phyloP scores from a whole-genome alignment of 2,888 invertebrate genomes.

The Branchinecta sandiegonensis region DNA sequence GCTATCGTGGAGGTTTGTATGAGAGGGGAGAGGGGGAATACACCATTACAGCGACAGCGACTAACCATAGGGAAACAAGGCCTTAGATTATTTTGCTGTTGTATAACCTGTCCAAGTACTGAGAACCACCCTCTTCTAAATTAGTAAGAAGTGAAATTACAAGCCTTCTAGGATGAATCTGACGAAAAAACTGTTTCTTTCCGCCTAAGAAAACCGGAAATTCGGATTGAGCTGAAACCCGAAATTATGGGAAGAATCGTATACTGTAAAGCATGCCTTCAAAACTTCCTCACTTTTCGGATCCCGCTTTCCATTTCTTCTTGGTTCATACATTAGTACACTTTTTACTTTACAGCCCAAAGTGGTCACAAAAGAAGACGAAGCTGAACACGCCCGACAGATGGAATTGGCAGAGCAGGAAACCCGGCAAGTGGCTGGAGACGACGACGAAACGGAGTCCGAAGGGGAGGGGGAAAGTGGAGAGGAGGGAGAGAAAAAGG shows the following conservation, averaged over 20 bases:
- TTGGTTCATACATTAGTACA: background rate
- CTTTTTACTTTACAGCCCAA: constrained; percentile 52
- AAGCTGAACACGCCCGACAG: constrained; percentile 82
- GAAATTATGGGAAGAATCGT: background rate
- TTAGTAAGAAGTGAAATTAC: no score
- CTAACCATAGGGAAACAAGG: no score
- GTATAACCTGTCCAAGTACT: no score
- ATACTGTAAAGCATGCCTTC: background rate
- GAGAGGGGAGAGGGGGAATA: no score
- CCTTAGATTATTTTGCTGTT: no score
- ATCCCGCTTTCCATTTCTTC: constrained; percentile 1
- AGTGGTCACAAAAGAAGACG: constrained; percentile 95
- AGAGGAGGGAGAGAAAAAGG: constrained; percentile 35
- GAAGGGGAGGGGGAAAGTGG: constrained; percentile 40
- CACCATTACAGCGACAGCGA: no score
- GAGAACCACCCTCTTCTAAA: no score
- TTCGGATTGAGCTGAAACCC: background rate
- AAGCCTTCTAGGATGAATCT: no score
- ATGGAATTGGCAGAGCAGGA: constrained; percentile 86
- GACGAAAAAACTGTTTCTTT: no score
- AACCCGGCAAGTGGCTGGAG: constrained; percentile 84
- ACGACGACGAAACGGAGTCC: constrained; percentile 51
- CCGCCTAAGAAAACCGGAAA: background rate
- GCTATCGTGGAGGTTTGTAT: no score
- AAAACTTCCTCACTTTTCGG: background rate